Conservation (phyloP, 30 jellyfish, hydroid and myxozoan species). For the Aurelia aurita complex sp. Pacific region DNA sequence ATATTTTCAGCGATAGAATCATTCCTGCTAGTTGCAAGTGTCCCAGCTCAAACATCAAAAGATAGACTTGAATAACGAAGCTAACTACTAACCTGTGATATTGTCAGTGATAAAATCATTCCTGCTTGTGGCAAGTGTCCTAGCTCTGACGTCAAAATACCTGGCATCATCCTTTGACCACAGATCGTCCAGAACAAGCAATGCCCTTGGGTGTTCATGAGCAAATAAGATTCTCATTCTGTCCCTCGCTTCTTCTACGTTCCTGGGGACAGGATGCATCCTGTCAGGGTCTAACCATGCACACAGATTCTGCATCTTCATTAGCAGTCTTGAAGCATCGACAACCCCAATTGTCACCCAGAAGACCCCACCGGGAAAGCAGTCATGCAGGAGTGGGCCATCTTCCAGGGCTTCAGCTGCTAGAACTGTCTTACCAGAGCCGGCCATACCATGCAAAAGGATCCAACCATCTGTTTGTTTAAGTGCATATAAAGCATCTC, state of each 20-base stretch:
- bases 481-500: slow-evolving; percentile 59
- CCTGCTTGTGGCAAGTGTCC: slow-evolving; percentile 90
- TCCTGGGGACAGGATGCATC: slow-evolving; percentile 67
- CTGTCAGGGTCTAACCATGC: slow-evolving; percentile 70
- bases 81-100: slow-evolving; percentile 31
- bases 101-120: slow-evolving; percentile 72
- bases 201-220: slow-evolving; percentile 86
- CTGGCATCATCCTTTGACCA: slow-evolving; percentile 85
- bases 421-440: slow-evolving; percentile 92
- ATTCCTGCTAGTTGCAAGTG: slow-evolving; percentile 87
- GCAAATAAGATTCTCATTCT: slow-evolving; percentile 74
- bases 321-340: slow-evolving; percentile 74
- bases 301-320: slow-evolving; percentile 93
- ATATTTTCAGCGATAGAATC: slow-evolving; percentile 67
- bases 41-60: slow-evolving; percentile 87
- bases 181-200: slow-evolving; percentile 90
- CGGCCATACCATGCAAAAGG: slow-evolving; percentile 98
- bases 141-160: slow-evolving; percentile 82
- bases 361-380: slow-evolving; percentile 98
- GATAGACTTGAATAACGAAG: too few species aligned
- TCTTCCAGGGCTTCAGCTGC: slow-evolving; percentile 79
- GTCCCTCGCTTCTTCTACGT: slow-evolving; percentile 90
- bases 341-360: slow-evolving; percentile 81
- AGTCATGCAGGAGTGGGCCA: slow-evolving; percentile 50
- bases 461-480: slow-evolving; percentile 85